These are phyloP conservation scores for Ashinkailepas kermadecensis DNA, from an alignment of 2,888 invertebrate species.

Conservation along the genomic window DNA sequence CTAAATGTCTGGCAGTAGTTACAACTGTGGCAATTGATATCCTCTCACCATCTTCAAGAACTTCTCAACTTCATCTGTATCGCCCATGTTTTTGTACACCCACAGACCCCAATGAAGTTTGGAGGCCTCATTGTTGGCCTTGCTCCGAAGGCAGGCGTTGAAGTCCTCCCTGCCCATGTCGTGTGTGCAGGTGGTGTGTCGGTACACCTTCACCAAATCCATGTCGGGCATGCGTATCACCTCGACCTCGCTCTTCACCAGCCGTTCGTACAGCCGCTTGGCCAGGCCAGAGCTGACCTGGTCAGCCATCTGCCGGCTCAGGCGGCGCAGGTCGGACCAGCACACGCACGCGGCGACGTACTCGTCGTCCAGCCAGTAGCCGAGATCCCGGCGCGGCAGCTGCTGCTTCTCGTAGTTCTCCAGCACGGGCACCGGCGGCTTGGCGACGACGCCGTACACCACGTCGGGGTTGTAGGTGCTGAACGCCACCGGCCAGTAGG, in stretches of 20 bases:
- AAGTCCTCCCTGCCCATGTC: not conserved
- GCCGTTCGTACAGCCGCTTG: not conserved
- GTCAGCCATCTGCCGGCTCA: not conserved
- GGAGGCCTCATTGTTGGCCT: not conserved
- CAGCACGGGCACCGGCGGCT: slow-evolving; percentile 15
- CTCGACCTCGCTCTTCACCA: not conserved
- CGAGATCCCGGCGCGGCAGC: not conserved
- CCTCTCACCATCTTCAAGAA: not conserved
- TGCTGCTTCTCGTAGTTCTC: not conserved
- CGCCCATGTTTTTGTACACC: slow-evolving; percentile 4
- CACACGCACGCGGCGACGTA: not conserved
- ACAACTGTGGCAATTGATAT: not conserved
- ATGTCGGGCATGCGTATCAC: not conserved
- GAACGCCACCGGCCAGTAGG: slow-evolving; percentile 30
- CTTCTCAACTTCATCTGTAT: not conserved
- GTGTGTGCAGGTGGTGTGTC: not conserved
- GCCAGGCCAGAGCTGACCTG: not conserved
- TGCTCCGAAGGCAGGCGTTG: not conserved
- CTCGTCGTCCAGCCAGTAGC: not conserved
- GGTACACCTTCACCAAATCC: not conserved
- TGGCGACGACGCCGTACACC: slow-evolving; percentile 27
- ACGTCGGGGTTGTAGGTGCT: slow-evolving; percentile 30
- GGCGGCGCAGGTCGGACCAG: not conserved
- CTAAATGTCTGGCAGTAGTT: no score
- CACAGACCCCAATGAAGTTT: not conserved